These are phyloP conservation scores for Creontiades dilutus DNA, from an alignment of 2,888 invertebrate genomes.

Conservation along the genomic window DNA sequence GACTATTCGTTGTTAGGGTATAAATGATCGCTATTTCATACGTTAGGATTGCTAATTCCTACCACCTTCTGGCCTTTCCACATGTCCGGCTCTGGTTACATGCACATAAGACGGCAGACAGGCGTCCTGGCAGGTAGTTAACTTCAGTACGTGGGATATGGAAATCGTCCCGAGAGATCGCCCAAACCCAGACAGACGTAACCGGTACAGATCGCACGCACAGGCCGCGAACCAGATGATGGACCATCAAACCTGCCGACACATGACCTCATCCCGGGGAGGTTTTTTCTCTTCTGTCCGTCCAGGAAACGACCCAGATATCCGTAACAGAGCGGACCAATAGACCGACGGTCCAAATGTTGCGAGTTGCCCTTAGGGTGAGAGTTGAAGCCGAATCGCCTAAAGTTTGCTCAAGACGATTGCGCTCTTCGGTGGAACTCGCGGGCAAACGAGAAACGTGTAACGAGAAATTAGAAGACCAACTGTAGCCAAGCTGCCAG, in stretches of 20 bases:
- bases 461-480: too few species aligned
- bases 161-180: constrained; percentile 5
- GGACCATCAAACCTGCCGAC: constrained; percentile 19
- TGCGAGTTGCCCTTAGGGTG: not conserved
- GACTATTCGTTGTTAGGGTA: too few species aligned
- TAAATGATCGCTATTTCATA: not conserved
- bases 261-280: constrained; percentile 3
- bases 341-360: not conserved
- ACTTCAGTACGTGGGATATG: constrained; percentile 21
- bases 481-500: too few species aligned
- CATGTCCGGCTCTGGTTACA: not conserved
- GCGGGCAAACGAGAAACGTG: too few species aligned
- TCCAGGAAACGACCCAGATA: constrained; percentile 20
- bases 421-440: too few species aligned
- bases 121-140: too few species aligned
- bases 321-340: not conserved
- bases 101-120: not conserved
- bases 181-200: not conserved
- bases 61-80: not conserved
- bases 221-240: not conserved
- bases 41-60: not conserved
- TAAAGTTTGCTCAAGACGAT: too few species aligned
- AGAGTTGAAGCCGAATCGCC: not conserved
- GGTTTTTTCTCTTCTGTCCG: not conserved
- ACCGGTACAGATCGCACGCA: not conserved